Base-by-base conservation (phyloP, 2,797 vertebrate species). In the Gallinago stenura region DNA sequence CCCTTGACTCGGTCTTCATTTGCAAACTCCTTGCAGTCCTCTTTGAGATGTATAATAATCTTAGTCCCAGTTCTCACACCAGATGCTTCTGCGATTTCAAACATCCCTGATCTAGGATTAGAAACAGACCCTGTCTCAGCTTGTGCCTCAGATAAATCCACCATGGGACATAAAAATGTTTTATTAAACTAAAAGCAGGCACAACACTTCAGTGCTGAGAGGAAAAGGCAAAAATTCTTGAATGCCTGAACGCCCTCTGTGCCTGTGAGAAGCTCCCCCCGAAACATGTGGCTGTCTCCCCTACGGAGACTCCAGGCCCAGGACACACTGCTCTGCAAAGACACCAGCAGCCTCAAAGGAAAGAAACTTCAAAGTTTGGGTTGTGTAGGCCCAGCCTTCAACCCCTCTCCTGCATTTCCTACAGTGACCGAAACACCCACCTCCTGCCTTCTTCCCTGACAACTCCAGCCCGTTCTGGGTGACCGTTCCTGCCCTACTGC, bases 1-100 rank as follows among this genome's bases (percentile, higher is more conserved):
- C 99, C 99, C 98, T 98, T 99, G 18, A 99, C 99, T 83, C 98
- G 93, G 95, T 99, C 99, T 96, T 99, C 99, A 3, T 94, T 94
- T 80, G 99, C 98, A 84, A 99, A 99, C 96, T 99, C 99, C 87
- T 97, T 99, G 98, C 99, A 99, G 75, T 99, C 99, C 1, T 99
- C 97, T 96, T 99, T 99, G 62, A 99, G 98, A 82, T 99, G 98
- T 72, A 99, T 97, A 90, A 99, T 98, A 21, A 99, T 99, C 97
- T 99, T 99, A 16, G 99, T 99, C 21, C 99, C 99, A 71, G 98
- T 98, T 82, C 98, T 98, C 78, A 99, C 99, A 4, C 99, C 99
- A 4, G 97, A 98, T 86, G 99, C 99, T 97, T 99, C 99, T 9
- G 99, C 98, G 2, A 99, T 96, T 97, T 99, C 98, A 97, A 99